These are phyloP conservation scores for Poeciliopsis infans DNA, from an alignment of 2,797 vertebrate genomes.

Conservation along the genomic window DNA sequence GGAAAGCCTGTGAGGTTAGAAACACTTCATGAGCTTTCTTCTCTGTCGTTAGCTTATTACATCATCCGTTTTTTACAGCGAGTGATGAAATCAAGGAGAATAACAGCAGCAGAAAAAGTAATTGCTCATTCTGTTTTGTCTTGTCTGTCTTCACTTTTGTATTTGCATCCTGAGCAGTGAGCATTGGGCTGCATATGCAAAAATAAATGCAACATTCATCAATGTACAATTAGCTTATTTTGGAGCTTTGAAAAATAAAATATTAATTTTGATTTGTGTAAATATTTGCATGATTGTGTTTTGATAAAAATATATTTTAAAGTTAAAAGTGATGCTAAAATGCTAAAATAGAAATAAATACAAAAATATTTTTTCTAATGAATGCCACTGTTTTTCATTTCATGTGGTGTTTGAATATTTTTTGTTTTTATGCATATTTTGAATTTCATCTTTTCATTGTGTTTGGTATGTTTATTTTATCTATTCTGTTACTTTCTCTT, in stretches of 20 bases:
- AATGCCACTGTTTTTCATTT: background rate
- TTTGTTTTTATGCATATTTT: background rate
- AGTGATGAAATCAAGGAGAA: conserved; percentile 2
- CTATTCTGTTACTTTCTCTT: background rate
- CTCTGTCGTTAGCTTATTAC: conserved; percentile 11
- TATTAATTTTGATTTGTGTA: background rate
- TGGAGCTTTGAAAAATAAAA: background rate
- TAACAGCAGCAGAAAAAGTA: background rate
- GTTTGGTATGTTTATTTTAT: background rate
- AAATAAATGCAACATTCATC: background rate
- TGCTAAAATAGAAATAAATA: background rate
- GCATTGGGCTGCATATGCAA: background rate
- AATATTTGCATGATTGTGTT: background rate
- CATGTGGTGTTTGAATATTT: background rate
- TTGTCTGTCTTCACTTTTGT: background rate
- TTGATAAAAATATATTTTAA: background rate
- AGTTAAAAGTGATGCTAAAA: background rate
- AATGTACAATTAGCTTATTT: background rate
- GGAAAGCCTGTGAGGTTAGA: background rate
- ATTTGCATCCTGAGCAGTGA: background rate
- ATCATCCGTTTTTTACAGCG: background rate
- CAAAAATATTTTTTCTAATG: background rate
- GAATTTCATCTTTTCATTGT: background rate
- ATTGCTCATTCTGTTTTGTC: background rate
- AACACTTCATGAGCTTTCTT: background rate